phyloP scores from a whole-genome alignment of 2,113 vertebrate genomes.

The Neolamprologus hecqui region DNA sequence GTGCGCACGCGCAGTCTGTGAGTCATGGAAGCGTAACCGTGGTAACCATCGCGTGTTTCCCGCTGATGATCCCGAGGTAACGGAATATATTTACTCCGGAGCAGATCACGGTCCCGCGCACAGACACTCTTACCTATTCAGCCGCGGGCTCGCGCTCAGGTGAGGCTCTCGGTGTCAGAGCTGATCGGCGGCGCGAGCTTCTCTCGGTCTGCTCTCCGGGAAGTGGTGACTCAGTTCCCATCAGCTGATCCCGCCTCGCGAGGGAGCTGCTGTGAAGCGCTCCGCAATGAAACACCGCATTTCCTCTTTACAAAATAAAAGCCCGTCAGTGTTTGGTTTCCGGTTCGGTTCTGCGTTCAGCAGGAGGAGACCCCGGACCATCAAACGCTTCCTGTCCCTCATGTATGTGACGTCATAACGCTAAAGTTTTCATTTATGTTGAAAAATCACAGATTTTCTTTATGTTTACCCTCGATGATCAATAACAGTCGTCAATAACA shows the following conservation, averaged over 20 bases:
- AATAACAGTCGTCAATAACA: background rate
- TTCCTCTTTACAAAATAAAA: slow-evolving; percentile 21
- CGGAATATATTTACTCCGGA: background rate
- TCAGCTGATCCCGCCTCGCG: slow-evolving; percentile 29
- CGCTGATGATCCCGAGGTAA: background rate
- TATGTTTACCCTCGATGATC: background rate
- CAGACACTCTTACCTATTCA: background rate
- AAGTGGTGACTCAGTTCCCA: slow-evolving; percentile 50
- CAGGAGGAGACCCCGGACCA: background rate
- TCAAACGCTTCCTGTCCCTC: background rate
- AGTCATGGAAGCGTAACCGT: background rate
- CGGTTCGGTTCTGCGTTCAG: background rate
- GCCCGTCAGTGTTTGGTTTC: background rate
- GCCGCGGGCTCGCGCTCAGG: background rate
- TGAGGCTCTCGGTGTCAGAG: background rate
- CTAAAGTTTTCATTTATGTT: background rate
- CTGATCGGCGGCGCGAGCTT: background rate
- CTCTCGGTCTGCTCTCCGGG: background rate
- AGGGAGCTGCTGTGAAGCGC: background rate
- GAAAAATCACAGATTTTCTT: background rate
- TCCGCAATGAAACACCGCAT: accelerated
- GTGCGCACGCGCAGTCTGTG: background rate
- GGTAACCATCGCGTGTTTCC: background rate
- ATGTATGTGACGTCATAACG: background rate
- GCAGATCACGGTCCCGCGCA: background rate